Base-by-base conservation (phyloP, 2,888 invertebrate genomes). In the Meloe dianella region DNA sequence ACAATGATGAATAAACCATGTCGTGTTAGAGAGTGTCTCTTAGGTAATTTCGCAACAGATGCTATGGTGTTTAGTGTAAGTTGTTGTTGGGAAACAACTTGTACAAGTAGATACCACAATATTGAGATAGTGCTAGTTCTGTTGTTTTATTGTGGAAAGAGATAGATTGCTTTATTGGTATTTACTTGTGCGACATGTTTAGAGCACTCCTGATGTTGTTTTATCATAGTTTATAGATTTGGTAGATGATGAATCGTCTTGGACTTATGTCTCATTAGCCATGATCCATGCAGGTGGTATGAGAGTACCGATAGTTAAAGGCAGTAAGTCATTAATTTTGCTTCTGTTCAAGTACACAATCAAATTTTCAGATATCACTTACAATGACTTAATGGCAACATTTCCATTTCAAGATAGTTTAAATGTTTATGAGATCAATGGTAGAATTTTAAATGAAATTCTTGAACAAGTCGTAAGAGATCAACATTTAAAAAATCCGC, bases 321-420 rank as follows among this genome's bases (percentile, higher is more conserved):
- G 90, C 78, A 84, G 91, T 90, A 78, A 84, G 85, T 41, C n/a
- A 41, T 56, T 14, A n/a, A 60, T 8, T 12, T n/a, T 0, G 1
- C 12, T 57, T 22, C n/a, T 56, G 1, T 7, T 5, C 17, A 54
- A 12, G 12, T 29, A 32, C n/a, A 41, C 41, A n/a, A 27, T n/a
- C 57, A n/a, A 29, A 57, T 63, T 85, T 84, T 12, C 80, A 92
- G 93, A 89, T 8, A 87, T 92, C 14, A 92, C 91, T 0, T 90
- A 89, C 47, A 89, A 89, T 60, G 90, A 90, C 64, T 77, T 94
- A 8, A 83, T 91, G 8, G 88, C 89, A 75, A 87, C 90, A 27
- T 86, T 90, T 66, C 95, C 95, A 0, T 95, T 95, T 78, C 89
- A 89, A 77, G 94, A 94, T 81, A 88, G 87, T 56, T 84, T 94